Evolutionary conservation across 2,888 invertebrate genomes (phyloP).

Genomic region (Cephonodes hylas): DNA sequence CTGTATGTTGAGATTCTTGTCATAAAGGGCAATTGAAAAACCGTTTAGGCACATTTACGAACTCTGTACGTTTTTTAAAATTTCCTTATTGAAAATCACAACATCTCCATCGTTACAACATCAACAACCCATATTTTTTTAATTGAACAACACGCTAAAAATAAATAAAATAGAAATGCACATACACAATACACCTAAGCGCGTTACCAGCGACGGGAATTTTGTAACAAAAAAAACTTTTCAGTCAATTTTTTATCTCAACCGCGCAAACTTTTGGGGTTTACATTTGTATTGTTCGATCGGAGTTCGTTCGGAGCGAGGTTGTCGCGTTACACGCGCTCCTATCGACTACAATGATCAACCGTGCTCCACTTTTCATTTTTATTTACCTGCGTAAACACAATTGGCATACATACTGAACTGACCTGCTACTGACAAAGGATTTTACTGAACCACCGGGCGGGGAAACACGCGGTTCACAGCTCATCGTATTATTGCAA

Average conservation of each 20-base stretch:
- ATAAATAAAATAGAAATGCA: background rate
- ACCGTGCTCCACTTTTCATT: background rate
- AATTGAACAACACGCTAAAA: background rate
- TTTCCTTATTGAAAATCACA: no score
- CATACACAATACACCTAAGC: background rate
- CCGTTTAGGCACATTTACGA: no score
- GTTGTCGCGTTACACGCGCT: background rate
- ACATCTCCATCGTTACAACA: no score
- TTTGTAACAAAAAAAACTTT: background rate
- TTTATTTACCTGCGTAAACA: background rate
- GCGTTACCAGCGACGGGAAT: background rate
- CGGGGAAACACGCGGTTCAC: background rate
- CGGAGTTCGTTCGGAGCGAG: background rate
- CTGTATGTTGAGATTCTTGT: no score
- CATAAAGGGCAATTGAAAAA: no score
- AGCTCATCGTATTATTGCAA: background rate
- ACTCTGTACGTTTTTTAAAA: no score
- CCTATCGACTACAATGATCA: background rate
- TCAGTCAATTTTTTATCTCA: background rate
- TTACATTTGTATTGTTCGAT: background rate
- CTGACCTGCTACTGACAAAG: background rate
- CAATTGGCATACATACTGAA: background rate
- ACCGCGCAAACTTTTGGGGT: background rate
- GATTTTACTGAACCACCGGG: background rate
- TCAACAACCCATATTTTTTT: no score